A percentile compares a stretch with the other conserved stretches of the same genome.
phyloP scores from a whole-genome alignment of 2,888 invertebrate species.

The Nomada hirtipes region DNA sequence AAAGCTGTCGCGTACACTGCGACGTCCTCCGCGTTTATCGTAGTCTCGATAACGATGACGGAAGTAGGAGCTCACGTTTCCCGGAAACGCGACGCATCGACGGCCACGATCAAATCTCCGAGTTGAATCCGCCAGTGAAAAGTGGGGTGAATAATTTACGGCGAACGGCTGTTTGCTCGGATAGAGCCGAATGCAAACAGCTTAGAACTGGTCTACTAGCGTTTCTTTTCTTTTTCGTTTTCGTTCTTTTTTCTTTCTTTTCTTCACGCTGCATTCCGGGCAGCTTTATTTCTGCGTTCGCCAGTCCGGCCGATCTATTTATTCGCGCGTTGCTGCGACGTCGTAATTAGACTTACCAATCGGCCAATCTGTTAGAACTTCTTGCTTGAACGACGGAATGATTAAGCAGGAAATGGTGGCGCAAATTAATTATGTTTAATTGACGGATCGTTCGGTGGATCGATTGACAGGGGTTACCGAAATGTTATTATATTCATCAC shows the following conservation, averaged over 20 bases:
- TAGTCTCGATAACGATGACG: constrained; percentile 38
- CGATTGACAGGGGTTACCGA: too few species aligned
- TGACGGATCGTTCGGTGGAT: too few species aligned
- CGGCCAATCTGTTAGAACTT: constrained; percentile 8
- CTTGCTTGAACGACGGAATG: background rate
- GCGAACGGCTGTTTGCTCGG: background rate
- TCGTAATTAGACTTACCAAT: constrained; percentile 49
- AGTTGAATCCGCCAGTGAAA: background rate
- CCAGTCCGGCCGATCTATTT: constrained; percentile 46
- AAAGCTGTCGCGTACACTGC: background rate
- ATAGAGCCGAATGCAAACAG: background rate
- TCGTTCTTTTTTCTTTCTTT: constrained; percentile 1
- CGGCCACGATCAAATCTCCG: background rate
- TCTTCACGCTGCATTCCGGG: constrained; percentile 11
- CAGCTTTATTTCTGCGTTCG: constrained; percentile 26
- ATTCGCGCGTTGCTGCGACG: constrained; percentile 28
- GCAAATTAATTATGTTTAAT: background rate
- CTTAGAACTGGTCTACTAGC: background rate
- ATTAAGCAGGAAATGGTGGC: background rate
- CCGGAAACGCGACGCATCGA: constrained; percentile 13
- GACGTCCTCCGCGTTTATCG: constrained; percentile 30
- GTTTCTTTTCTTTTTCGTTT: background rate
- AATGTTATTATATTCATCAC: too few species aligned
- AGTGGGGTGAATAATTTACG: background rate
- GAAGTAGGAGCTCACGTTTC: constrained; percentile 37